Base-by-base conservation (phyloP, 2,797 vertebrate species). In the Rallus crepitans region DNA sequence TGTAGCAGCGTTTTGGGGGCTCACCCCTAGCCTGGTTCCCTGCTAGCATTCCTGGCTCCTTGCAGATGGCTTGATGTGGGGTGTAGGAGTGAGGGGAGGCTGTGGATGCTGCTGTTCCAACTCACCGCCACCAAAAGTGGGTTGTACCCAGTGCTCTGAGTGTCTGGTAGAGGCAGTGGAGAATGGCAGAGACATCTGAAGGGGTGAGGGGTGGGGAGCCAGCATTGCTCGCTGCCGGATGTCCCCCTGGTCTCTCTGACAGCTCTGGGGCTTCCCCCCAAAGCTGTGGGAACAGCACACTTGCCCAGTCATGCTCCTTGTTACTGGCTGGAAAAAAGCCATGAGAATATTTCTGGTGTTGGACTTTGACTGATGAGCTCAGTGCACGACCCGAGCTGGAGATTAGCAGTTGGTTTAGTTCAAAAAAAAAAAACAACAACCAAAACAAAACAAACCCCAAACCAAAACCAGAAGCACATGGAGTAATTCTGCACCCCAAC, bases 51-150 rank as follows among this genome's bases (percentile, higher is more conserved):
- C 30, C 24, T 11, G 2, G n/a, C 31, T 77, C 31, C 23, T 47
- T 24, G 20, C 2, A 11, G 79, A 28, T 16, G 5, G 2, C 45
- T 59, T 42, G 4, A 61, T 39, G 10, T 4, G 9, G 12, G 47
- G 47, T 47, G 28, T 5, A 4, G 35, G 24, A 7, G 61, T 68
- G 55, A n/a, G 33, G 23, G 9, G 12, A 8, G 15, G 4, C 48
- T 0, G 0, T 61, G 73, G 64, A 16, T 75, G 28, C n/a, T 85
- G 68, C n/a, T 31, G 0, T 37, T 59, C 23, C 21, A 70, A 2
- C 12, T 47, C 0, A 0, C 23, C 13, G 2, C 60, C 28, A 7
- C 20, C 2, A 6, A 11, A 42, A 70, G 24, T 10, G 6, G 25
- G 10, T 55, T 56, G 57, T 91, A 12, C 59, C 47, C 2, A 23